phyloP scores from a whole-genome alignment of 2,113 vertebrate species.

The Pangasianodon gigas region DNA sequence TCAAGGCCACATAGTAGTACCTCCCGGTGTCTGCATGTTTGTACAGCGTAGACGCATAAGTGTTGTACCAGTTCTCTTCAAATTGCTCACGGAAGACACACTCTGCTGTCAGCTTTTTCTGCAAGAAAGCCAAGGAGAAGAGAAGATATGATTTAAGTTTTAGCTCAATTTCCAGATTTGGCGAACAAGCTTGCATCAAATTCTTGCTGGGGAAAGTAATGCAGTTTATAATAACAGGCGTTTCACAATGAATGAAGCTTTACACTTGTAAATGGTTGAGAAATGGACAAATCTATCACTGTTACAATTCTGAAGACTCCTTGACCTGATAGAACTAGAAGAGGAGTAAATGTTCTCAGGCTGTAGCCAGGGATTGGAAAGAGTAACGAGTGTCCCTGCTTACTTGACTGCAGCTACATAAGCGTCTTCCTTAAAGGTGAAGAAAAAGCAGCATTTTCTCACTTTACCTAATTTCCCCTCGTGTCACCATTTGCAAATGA shows the following conservation, averaged over 20 bases:
- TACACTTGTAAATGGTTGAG: background rate
- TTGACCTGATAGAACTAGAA: background rate
- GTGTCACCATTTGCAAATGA: slow-evolving; percentile 25
- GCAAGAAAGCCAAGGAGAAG: slow-evolving; percentile 58
- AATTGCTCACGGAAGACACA: slow-evolving; percentile 98
- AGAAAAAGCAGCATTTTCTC: slow-evolving; percentile 26
- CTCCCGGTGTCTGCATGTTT: slow-evolving; percentile 90
- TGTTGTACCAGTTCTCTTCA: slow-evolving; percentile 99
- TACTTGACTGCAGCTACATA: background rate
- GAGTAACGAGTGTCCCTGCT: background rate
- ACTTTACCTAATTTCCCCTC: slow-evolving; percentile 29
- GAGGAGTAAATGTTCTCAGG: background rate
- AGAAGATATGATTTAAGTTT: background rate
- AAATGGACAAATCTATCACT: background rate
- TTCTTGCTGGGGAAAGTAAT: background rate
- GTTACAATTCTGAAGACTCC: background rate
- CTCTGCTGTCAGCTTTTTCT: slow-evolving; percentile 96
- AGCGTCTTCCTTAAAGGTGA: background rate
- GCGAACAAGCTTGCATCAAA: background rate
- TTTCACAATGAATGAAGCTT: background rate
- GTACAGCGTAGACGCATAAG: slow-evolving; percentile 94
- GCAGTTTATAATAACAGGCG: background rate
- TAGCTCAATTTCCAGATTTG: background rate
- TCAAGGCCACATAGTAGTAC: slow-evolving; percentile 95
- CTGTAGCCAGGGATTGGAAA: background rate